Conservation (phyloP, 2,797 vertebrate species). For the Zenarchopterus dispar region DNA sequence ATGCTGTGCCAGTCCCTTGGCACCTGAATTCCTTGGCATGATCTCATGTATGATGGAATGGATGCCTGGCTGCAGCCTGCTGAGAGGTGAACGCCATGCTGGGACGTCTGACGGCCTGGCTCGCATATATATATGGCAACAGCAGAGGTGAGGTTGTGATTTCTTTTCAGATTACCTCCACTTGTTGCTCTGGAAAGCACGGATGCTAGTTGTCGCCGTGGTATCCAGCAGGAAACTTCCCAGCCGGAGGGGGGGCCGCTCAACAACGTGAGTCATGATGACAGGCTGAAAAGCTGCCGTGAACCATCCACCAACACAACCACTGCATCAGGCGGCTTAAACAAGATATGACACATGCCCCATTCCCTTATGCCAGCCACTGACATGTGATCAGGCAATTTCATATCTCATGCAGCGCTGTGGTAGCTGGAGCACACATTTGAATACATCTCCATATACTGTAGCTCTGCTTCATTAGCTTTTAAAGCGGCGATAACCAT, state of each 20-base stretch:
- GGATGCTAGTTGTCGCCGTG: constrained; percentile 49
- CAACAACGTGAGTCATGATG: constrained; percentile 43
- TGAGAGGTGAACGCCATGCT: constrained; percentile 60
- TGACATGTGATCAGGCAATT: constrained; percentile 65
- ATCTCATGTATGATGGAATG: constrained; percentile 58
- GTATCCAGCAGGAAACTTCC: constrained; percentile 43
- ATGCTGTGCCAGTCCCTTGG: constrained; percentile 39
- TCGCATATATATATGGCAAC: constrained; percentile 52
- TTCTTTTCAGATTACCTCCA: constrained; percentile 66
- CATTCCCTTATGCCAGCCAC: constrained; percentile 56
- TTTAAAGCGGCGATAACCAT: constrained; percentile 13
- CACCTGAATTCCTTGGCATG: constrained; percentile 42
- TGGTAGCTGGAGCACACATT: constrained; percentile 40
- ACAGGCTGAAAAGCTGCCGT: constrained; percentile 52
- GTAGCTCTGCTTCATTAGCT: constrained; percentile 30
- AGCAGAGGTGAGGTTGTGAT: constrained; percentile 30
- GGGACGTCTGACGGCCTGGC: constrained; percentile 35
- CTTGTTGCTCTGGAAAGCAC: constrained; percentile 28
- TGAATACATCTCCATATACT: constrained; percentile 47
- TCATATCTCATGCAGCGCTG: constrained; percentile 54
- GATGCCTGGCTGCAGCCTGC: constrained; percentile 31
- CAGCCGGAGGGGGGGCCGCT: constrained; percentile 59
- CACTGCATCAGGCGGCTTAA: constrained; percentile 53
- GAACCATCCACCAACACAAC: constrained; percentile 50
- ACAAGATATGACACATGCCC: constrained; percentile 73